Evolutionary conservation across 2,113 vertebrate species (phyloP), one percentile per base, ranked within the genome.

Genomic region (Anas platyrhynchos): DNA sequence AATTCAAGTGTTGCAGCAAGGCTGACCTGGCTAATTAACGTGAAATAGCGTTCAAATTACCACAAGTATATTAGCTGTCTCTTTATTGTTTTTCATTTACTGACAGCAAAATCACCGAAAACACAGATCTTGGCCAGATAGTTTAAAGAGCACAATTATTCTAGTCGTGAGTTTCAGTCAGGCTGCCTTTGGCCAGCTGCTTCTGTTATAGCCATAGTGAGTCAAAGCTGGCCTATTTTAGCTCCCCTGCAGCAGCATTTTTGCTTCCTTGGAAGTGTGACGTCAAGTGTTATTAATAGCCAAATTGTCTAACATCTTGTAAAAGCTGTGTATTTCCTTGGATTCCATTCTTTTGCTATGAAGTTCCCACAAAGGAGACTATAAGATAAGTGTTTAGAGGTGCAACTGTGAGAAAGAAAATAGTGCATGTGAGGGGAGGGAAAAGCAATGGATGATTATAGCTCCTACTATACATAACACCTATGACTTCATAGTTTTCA

Each of bases 41-140:
- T 82, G 74, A 91, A 95, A 86, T 44, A 91, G 26, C n/a, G 75
- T 48, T 83, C 41, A 83, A 80, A 88, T 79, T 86, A 67, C 46
- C 68, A 55, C 59, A 50, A 93, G 41, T 63, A 46, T 59, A 55
- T 91, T 95, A 80, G 38, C 22, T 77, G 16, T 55, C 86, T 89
- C 54, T 63, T 88, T 59, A 77, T 38, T 58, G 36, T 27, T 89
- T 94, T 84, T 73, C 76, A 85, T 74, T 69, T 85, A 32, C 75
- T 90, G 79, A 52, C 68, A 77, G 72, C 5, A 86, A 83, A 91
- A 90, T 65, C 55, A 36, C 65, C 78, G 76, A 59, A 93, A 91
- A 81, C 78, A 66, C 31, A 36, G 59, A 69, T 69, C 59, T 83
- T 71, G 25, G 23, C 36, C n/a, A 73, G 67, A 67, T 13, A 83